Conservation (phyloP, 1,140 invertebrate genomes). For the Agraylea sexmaculata region DNA sequence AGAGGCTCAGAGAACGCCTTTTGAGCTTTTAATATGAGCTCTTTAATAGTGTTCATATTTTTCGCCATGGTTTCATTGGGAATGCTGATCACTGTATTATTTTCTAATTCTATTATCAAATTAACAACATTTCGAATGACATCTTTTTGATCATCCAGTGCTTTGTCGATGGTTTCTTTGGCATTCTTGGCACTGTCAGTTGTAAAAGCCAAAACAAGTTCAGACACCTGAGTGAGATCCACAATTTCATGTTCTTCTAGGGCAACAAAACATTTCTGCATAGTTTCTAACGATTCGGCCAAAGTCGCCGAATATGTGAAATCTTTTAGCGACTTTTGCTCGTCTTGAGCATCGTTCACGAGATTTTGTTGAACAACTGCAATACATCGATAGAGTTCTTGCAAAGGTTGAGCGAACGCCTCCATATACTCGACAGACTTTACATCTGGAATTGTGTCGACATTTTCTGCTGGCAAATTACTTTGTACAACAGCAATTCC, state of each 20-base stretch:
- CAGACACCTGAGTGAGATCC: constrained; percentile 16
- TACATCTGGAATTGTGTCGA: not conserved
- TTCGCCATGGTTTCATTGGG: constrained; percentile 5
- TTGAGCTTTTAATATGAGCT: constrained; percentile 13
- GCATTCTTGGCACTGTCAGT: constrained; percentile 14
- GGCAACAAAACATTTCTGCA: constrained; percentile 22
- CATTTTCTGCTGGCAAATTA: constrained; percentile 9
- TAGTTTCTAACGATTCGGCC: constrained; percentile 19
- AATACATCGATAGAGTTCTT: constrained; percentile 31
- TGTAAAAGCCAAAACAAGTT: constrained; percentile 10
- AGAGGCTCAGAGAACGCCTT: constrained; percentile 25
- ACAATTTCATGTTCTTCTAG: constrained; percentile 20
- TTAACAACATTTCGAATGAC: constrained; percentile 14
- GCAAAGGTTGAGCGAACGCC: constrained; percentile 28
- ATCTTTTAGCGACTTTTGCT: constrained; percentile 13
- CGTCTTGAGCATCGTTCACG: constrained; percentile 21
- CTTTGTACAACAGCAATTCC: constrained; percentile 19
- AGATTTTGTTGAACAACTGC: constrained; percentile 25
- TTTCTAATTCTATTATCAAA: constrained; percentile 12
- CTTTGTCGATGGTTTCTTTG: constrained; percentile 16
- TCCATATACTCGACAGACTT: constrained; percentile 12
- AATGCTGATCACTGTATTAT: constrained; percentile 1
- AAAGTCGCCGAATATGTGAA: constrained; percentile 19
- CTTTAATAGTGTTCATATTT: constrained; percentile 16
- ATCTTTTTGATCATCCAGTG: constrained; percentile 12